phyloP scores from a whole-genome alignment of 2,888 invertebrate species.

The Lasioglossum leucozonium region DNA sequence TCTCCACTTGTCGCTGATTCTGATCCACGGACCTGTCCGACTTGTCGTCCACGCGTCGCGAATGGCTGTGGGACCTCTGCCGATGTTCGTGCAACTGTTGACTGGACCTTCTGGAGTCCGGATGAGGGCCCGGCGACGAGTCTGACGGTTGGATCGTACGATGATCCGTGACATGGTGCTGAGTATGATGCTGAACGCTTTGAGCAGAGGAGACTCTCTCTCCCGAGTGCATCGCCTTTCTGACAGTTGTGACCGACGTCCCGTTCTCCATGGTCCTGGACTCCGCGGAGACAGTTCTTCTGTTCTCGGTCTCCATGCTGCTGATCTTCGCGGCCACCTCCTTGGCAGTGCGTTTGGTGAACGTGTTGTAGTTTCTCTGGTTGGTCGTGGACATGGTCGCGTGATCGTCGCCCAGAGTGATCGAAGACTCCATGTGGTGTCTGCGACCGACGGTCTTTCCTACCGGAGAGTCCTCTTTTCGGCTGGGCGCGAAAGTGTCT shows the following conservation, averaged over 20 bases:
- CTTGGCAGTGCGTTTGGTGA: slow-evolving; percentile 83
- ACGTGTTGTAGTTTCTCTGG: slow-evolving; percentile 87
- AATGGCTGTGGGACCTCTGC: slow-evolving; percentile 47
- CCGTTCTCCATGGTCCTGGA: slow-evolving; percentile 68
- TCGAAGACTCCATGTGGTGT: slow-evolving; percentile 89
- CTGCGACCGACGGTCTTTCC: slow-evolving; percentile 86
- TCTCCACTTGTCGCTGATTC: slow-evolving; percentile 41
- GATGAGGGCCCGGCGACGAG: not conserved
- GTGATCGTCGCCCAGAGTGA: slow-evolving; percentile 87
- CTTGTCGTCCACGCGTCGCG: slow-evolving; percentile 70
- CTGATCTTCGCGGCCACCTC: slow-evolving; percentile 73
- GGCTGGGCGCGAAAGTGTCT: slow-evolving; percentile 86
- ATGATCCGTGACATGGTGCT: slow-evolving; percentile 41
- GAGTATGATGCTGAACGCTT: slow-evolving; percentile 64
- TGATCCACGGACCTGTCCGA: slow-evolving; percentile 49
- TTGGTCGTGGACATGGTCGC: slow-evolving; percentile 86
- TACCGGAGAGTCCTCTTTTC: slow-evolving; percentile 85
- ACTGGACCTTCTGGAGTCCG: slow-evolving; percentile 30
- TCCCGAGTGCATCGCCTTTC: slow-evolving; percentile 80
- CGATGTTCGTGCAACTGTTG: slow-evolving; percentile 65
- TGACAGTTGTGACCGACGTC: slow-evolving; percentile 83
- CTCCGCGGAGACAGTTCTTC: slow-evolving; percentile 76
- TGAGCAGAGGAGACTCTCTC: slow-evolving; percentile 75
- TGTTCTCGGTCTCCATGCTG: slow-evolving; percentile 63
- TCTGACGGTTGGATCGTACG: slow-evolving; percentile 21